Base-by-base conservation (phyloP, 1,140 invertebrate genomes). In the Atta cephalotes region DNA sequence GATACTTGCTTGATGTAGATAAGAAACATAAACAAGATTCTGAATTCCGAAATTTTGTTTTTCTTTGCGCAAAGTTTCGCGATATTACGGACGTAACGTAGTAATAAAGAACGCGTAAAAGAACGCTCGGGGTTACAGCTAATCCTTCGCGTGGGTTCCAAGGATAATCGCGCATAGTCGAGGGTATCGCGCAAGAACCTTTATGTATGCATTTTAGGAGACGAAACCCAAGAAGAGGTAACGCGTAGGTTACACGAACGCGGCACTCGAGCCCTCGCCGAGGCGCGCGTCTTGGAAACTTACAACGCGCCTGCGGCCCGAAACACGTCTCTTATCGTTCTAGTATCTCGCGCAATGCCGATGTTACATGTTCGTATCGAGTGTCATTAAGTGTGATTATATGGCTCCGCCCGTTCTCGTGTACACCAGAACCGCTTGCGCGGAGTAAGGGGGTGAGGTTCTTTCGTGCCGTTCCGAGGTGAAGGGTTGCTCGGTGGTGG, bases 311-410 rank as follows among this genome's bases (percentile, higher is more conserved):
- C 60, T 79, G 62, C 74, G 86, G 68, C 86, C 88, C 89, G 89
- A 87, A 92, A 92, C 88, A 90, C 91, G 88, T 87, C 86, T 82
- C 89, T 92, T 92, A 93, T 92, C 91, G 89, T 92, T 79, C 87
- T 74, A 87, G 89, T 91, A 93, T 93, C 91, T 93, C 87, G 85
- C 87, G 89, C 90, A 87, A 91, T 86, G 91, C 87, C 88, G 90
- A 92, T 91, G 92, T 92, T 93, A 92, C 92, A 92, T 89, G 92
- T 91, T 91, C 90, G 85, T 90, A 92, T 94, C 92, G 91, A 93
- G 91, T 92, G 92, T 93, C 91, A 93, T 93, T 94, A 93, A 94
- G 92, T 91, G 90, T 92, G 92, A 93, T 94, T 94, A 93, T 93
- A 91, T 93, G 92, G 92, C 92, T 88, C 90, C 89, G 93, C 89